Evolutionary conservation across 2,797 vertebrate genomes (phyloP), one percentile per base, ranked within the genome.

Genomic region (Rhabdomys pumilio): DNA sequence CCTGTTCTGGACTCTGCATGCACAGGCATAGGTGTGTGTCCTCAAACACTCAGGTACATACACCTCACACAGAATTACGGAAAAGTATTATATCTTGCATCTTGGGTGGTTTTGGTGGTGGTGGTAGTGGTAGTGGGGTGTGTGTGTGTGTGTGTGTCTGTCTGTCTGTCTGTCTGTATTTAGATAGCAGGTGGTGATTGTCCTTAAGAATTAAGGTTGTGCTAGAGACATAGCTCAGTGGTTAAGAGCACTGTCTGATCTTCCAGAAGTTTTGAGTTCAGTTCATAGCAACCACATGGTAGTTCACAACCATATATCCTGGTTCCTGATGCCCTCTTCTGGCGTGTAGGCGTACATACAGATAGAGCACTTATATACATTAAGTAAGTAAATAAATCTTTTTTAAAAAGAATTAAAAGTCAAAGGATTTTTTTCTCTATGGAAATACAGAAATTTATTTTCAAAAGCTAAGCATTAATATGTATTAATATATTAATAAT

Each of bases 401-500:
- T 84, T 67, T 84, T 50, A 93, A 94, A 44, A n/a, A 77, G 90
- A 83, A 53, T 9, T 72, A 76, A 90, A 44, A 61, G 6, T 73
- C 19, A 82, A 72, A 72, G 72, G 89, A 1, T 3, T 75, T 85
- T 96, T 85, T 69, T 15, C 12, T 57, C 44, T 91, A 1, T 55
- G n/a, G 41, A 87, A 55, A n/a, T 84, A 67, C 75, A 88, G 34
- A 95, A 88, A 94, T 79, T 76, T 31, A 2, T 86, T 96, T 94
- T 83, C 31, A 94, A 86, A 94, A 86, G 34, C 29, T 87, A 91
- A 89, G 9, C 73, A 86, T 88, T 79, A 88, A 59, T 3, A 20
- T 77, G 31, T 89, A 44, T 69, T 34, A 19, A 69, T 69, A 69
- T 69, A 67, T 34, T 67, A 31, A 31, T 67, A 94, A 22, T 96